A percentile compares a stretch with the other conserved stretches of the same genome.
These are phyloP conservation scores for Acanthis flammea DNA, from an alignment of 2,797 vertebrate genomes.

Conservation along the genomic window DNA sequence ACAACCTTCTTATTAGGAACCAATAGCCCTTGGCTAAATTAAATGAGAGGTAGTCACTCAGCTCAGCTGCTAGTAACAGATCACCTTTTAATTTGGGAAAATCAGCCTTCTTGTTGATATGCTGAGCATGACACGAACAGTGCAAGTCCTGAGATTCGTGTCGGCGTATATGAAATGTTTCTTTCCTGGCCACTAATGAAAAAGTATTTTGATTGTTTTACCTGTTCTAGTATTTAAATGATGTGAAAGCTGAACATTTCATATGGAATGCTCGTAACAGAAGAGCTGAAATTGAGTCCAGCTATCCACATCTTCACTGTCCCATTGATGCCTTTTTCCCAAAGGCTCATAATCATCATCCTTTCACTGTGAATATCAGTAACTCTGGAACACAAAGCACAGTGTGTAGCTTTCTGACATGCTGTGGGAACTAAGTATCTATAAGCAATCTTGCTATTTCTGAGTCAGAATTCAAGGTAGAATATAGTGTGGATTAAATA, in stretches of 20 bases:
- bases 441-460: neutral
- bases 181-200: neutral
- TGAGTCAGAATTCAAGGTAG: neutral
- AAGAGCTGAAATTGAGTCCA: neutral
- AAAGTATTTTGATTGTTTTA: neutral
- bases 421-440: neutral
- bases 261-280: neutral
- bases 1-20: neutral
- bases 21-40: neutral
- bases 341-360: neutral
- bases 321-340: neutral
- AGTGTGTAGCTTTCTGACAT: rapidly evolving
- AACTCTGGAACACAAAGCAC: neutral
- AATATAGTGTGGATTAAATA: neutral
- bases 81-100: neutral
- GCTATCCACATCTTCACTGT: neutral
- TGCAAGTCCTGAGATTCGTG: neutral
- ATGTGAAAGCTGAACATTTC: neutral
- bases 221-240: neutral
- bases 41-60: neutral
- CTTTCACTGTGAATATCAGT: neutral
- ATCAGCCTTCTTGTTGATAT: neutral
- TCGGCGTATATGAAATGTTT: neutral
- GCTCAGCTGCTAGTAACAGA: neutral
- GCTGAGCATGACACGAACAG: neutral